These are phyloP conservation scores for Drosophila littoralis DNA, from an alignment of 1,140 invertebrate species.

Conservation along the genomic window DNA sequence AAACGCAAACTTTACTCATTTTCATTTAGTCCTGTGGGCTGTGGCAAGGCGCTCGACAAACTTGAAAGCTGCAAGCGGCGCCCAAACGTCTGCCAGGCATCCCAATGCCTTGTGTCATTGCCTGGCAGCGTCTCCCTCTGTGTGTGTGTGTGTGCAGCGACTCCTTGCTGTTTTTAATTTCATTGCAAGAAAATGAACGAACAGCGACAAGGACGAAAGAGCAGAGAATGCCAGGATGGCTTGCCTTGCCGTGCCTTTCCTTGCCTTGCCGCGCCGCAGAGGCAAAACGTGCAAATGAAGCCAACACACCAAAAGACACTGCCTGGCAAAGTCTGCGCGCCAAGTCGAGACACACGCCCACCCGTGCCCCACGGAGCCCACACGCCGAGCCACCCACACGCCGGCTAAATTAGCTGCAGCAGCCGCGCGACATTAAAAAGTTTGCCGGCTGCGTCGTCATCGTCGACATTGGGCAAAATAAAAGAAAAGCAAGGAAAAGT, in stretches of 20 bases:
- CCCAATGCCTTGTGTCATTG: constrained; percentile 30
- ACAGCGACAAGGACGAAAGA: constrained; percentile 41
- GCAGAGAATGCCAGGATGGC: constrained; percentile 47
- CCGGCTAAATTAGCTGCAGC: constrained; percentile 75
- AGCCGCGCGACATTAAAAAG: constrained; percentile 80
- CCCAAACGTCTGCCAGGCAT: constrained; percentile 22
- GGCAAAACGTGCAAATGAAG: constrained; percentile 64
- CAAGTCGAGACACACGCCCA: constrained; percentile 46
- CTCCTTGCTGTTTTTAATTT: constrained; percentile 83
- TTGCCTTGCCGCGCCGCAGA: background rate
- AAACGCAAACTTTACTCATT: constrained; percentile 77
- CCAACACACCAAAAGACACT: constrained; percentile 64
- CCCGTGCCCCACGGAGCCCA: background rate
- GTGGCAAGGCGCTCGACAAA: constrained; percentile 1
- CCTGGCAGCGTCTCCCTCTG: constrained; percentile 22
- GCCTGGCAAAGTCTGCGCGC: constrained; percentile 70
- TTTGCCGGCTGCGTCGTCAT: constrained; percentile 61
- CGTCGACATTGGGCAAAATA: constrained; percentile 33
- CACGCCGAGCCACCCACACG: constrained; percentile 14
- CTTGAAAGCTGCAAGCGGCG: constrained; percentile 38
- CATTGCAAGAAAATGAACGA: constrained; percentile 74
- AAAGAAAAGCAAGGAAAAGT: constrained; percentile 52
- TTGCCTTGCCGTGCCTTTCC: background rate
- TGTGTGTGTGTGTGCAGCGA: constrained; percentile 62
- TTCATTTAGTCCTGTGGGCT: constrained; percentile 54